Evolutionary conservation across 2,888 invertebrate species (phyloP), one percentile per base, ranked within the genome.

Genomic region (Protodeltote pygarga): DNA sequence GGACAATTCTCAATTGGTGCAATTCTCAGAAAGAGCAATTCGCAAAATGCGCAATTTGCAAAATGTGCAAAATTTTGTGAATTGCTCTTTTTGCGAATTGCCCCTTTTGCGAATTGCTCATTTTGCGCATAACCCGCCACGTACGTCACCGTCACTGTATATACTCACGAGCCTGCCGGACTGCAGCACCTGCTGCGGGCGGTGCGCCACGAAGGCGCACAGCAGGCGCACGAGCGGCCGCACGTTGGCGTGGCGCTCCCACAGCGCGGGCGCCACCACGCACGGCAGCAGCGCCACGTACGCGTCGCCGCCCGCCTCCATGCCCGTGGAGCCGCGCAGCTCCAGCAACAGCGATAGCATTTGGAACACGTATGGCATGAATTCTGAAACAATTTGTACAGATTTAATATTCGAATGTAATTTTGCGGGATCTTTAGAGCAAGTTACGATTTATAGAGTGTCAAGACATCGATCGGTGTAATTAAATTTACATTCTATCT

Each of bases 341-440:
- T 98, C 98, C 89, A 99, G 93, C 44, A 99, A 90, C 11, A 99
- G 92, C 0, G 98, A 97, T 24, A 99, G 91, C 89, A 99, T 95
- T 96, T 99, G 99, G 85, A 99, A 99, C 31, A 98, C 98, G 87
- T 99, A 99, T 0, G 99, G 99, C 88, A 99, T 97, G 92, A 99
- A 99, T 85, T 99, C 99, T 95, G 93, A 15, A 20, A 50, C 45
- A 8, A 77, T 96, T 96, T 2, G 5, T 15, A 83, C 93, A 48
- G 16, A 6, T 24, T n/a, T 15, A 3, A 28, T n/a, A n/a, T n/a
- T n/a, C n/a, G n/a, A n/a, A n/a, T n/a, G n/a, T n/a, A n/a, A n/a
- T n/a, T n/a, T n/a, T n/a, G n/a, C n/a, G n/a, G n/a, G n/a, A n/a
- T n/a, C n/a, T n/a, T n/a, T n/a, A n/a, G n/a, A n/a, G n/a, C n/a